phyloP scores from a whole-genome alignment of 1,140 invertebrate species.

The Anastrepha obliqua region DNA sequence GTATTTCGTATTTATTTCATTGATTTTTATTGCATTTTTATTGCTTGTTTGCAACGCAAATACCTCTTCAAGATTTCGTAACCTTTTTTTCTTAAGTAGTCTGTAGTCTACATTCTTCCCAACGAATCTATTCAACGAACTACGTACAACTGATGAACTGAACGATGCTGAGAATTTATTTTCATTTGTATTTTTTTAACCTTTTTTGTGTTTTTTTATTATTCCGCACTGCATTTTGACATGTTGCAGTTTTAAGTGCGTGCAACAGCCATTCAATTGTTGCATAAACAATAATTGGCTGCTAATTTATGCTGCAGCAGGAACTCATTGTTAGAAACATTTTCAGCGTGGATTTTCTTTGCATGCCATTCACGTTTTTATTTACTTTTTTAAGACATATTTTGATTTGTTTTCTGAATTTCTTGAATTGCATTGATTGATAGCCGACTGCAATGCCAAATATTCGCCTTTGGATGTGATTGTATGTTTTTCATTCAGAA shows the following conservation, averaged over 20 bases:
- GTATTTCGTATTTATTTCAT: neutral
- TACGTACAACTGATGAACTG: neutral
- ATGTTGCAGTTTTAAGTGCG: constrained; percentile 17
- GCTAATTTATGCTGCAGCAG: constrained; percentile 12
- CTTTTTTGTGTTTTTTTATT: neutral
- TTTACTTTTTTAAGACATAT: neutral
- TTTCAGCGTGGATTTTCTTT: neutral
- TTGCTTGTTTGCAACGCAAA: neutral
- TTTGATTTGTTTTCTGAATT: neutral
- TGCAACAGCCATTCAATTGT: constrained; percentile 29
- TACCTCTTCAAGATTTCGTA: neutral
- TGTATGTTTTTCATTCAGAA: neutral
- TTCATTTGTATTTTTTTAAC: too few relatives aligned
- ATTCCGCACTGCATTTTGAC: neutral
- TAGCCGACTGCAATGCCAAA: neutral
- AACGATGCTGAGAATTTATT: neutral
- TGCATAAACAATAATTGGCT: constrained; percentile 42
- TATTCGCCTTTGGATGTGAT: neutral
- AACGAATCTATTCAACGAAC: neutral
- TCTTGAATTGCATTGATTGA: constrained; percentile 39
- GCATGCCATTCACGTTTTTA: neutral
- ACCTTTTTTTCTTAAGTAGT: neutral
- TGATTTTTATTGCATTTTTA: constrained; percentile 53
- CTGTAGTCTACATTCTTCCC: neutral
- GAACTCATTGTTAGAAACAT: neutral